Conservation (phyloP, 2,888 invertebrate species). For the Thelaira solivaga region DNA sequence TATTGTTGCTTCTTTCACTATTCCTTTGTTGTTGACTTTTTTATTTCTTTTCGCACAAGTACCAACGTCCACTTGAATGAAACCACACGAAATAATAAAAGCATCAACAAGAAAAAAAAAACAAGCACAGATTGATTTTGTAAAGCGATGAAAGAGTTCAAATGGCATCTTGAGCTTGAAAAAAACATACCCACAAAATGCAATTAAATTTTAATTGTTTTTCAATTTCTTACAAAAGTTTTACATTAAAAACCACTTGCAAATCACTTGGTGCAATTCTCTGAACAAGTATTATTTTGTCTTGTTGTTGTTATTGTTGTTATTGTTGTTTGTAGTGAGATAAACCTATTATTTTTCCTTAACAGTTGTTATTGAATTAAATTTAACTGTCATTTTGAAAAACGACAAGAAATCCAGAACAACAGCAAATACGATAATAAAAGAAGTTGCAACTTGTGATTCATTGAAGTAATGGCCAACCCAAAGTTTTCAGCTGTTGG, state of each 20-base stretch:
- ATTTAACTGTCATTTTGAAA: slow-evolving; percentile 42
- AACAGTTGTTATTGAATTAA: slow-evolving; percentile 21
- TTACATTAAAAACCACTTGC: slow-evolving; percentile 57
- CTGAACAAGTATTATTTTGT: slow-evolving; percentile 19
- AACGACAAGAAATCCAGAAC: background rate
- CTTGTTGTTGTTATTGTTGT: background rate
- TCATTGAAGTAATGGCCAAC: slow-evolving; percentile 29
- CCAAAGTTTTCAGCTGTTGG: background rate
- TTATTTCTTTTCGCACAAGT: background rate
- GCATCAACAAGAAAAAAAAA: slow-evolving; percentile 18
- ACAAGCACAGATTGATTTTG: slow-evolving; percentile 32
- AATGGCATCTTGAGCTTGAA: slow-evolving; percentile 51
- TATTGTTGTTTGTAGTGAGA: background rate
- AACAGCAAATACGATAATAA: background rate
- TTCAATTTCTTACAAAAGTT: slow-evolving; percentile 54
- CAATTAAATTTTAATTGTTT: slow-evolving; percentile 66
- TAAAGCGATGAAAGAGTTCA: slow-evolving; percentile 36
- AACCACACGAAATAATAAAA: slow-evolving; percentile 32
- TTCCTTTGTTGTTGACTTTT: background rate
- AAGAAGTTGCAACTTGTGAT: slow-evolving; percentile 19
- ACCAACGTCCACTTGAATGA: slow-evolving; percentile 28
- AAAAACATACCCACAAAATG: slow-evolving; percentile 43
- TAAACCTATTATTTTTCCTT: slow-evolving; percentile 31
- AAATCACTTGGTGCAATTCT: slow-evolving; percentile 5
- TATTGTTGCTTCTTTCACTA: background rate